A percentile compares a stretch with the other conserved stretches of the same genome.
Evolutionary conservation across 2,797 vertebrate genomes (phyloP).

Genomic region (Caiman crocodilus): DNA sequence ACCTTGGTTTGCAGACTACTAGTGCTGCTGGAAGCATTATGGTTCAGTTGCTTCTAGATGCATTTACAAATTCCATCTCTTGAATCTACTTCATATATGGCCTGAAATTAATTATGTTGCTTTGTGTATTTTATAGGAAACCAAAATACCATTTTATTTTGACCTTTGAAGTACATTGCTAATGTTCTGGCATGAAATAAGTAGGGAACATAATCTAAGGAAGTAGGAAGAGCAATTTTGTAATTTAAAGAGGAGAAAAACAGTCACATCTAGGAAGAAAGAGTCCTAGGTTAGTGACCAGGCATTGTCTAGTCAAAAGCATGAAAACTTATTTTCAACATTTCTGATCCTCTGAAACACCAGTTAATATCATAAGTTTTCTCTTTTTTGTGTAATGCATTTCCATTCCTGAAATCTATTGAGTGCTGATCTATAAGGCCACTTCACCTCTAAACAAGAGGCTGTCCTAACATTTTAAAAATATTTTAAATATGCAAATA

Average conservation of each 20-base stretch:
- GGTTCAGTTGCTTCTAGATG: not conserved
- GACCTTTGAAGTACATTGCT: not conserved
- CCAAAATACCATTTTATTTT: not conserved
- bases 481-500: not conserved
- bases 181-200: not conserved
- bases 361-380: not conserved
- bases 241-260: not conserved
- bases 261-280: not conserved
- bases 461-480: not conserved
- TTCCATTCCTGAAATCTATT: not conserved
- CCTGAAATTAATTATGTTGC: not conserved
- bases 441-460: not conserved
- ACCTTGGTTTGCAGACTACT: not conserved
- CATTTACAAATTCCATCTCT: not conserved
- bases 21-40: not conserved
- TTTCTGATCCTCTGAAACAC: not conserved
- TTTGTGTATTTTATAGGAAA: not conserved
- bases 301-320: not conserved
- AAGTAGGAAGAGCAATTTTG: not conserved
- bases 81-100: not conserved
- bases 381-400: not conserved
- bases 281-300: not conserved
- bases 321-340: accelerated
- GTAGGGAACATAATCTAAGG: accelerated
- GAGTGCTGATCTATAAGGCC: not conserved